phyloP scores from a whole-genome alignment of 2,888 invertebrate species.

The Hetaerina titia region DNA sequence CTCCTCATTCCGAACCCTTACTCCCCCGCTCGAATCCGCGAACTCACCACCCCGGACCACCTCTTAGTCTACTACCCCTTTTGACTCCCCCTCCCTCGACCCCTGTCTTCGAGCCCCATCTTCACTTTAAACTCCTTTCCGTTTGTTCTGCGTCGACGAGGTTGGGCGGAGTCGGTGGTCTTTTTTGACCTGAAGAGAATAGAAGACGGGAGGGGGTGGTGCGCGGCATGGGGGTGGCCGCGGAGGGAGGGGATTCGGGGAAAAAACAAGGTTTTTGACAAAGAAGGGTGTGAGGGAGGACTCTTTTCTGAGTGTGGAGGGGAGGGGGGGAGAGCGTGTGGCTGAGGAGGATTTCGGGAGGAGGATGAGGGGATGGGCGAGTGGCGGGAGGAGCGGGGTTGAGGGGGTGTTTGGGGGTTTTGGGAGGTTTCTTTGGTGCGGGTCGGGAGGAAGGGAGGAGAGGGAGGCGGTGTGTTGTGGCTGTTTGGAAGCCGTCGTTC shows the following conservation, averaged over 20 bases:
- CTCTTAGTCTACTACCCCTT: not conserved
- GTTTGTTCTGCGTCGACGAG: slow-evolving; percentile 13
- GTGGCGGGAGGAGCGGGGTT: not conserved
- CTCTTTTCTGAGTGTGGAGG: not conserved
- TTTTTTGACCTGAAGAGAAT: not conserved
- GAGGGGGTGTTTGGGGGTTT: not conserved
- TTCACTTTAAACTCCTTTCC: slow-evolving; percentile 58
- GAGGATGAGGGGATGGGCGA: not conserved
- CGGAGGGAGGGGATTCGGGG: not conserved
- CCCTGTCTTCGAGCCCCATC: slow-evolving; percentile 6
- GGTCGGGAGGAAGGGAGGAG: not conserved
- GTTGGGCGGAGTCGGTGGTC: not conserved
- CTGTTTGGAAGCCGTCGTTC: slow-evolving; percentile 55
- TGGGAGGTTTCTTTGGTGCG: not conserved
- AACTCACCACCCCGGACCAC: not conserved
- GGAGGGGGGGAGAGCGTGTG: not conserved
- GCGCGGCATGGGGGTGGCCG: not conserved
- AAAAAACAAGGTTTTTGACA: not conserved
- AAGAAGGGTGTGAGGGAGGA: not conserved
- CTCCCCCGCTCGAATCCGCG: not conserved
- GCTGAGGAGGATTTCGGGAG: not conserved
- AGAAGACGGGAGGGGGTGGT: not conserved
- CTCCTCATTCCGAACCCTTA: not conserved
- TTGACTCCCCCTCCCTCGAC: not conserved
- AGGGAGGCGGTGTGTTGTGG: slow-evolving; percentile 29